Base-by-base conservation (phyloP, 2,888 invertebrate genomes). In the Phalangium opilio region DNA sequence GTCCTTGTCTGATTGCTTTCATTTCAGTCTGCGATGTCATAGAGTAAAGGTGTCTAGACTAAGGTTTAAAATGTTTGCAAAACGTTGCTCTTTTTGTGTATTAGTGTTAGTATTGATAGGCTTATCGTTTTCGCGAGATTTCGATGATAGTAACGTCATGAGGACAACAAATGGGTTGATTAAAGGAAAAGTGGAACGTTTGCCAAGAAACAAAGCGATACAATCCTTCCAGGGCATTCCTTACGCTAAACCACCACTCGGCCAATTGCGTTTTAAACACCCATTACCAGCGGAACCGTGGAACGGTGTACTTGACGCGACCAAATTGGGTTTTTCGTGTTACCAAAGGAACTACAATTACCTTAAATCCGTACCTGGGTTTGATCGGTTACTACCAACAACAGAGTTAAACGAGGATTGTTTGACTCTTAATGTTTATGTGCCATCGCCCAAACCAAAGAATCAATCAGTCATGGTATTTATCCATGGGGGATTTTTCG, bases 381-480 rank as follows among this genome's bases (percentile, higher is more conserved):
- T 27, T 4, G 27, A 27, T 8, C 4, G 27, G 8, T 27, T 27
- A 4, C 4, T 27, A 7, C 20, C 40, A 12, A 17, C 21, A 10
- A 39, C 41, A 4, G 17, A 33, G 12, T 48, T 44, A 2, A 55
- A 50, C 3, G 87, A 89, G 64, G 79, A 87, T 63, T 89, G 89
- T 58, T 68, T 89, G 35, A 82, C 81, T n/a, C 66, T 89, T 7
- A 86, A 87, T 60, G 75, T 89, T 1, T 77, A 81, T 35, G 84
- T 86, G 1, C 86, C 87, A 0, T 41, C 27, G 2, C 20, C 49
- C 15, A 50, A 32, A 38, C 27, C 27, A 4, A 27, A 8, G 4
- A 27, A 27, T 8, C 5, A 4, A 4, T 83, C 86, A 0, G 86
- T 87, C 0, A 77, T 89, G 35, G 80, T 89, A 0, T 70, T 59